Conservation (phyloP, 2,113 vertebrate species). For the Arenaria interpres region DNA sequence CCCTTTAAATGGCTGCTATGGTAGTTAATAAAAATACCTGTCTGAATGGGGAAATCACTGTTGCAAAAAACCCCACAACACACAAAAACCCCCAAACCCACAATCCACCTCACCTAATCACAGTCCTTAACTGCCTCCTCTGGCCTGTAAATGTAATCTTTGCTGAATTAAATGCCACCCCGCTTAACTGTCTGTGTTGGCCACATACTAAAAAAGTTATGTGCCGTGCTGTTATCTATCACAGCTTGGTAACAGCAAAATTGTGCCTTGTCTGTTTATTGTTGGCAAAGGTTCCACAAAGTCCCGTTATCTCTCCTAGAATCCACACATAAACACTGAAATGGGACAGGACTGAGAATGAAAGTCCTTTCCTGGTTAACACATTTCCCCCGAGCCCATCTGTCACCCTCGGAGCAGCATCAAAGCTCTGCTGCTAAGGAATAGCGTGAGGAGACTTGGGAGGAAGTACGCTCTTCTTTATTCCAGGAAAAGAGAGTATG, state of each 20-base stretch:
- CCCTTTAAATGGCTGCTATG: neutral
- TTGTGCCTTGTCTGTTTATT: neutral
- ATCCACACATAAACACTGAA: neutral
- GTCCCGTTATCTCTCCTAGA: neutral
- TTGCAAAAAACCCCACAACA: accelerated
- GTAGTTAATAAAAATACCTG: neutral
- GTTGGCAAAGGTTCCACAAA: slow-evolving; percentile 16
- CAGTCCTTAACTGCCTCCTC: neutral
- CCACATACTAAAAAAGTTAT: neutral
- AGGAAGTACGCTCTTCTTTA: neutral
- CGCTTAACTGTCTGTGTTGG: neutral
- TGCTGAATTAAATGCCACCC: neutral
- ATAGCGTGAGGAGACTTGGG: neutral
- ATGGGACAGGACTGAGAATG: slow-evolving; percentile 3
- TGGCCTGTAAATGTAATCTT: neutral
- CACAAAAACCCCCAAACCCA: neutral
- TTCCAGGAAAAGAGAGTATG: neutral
- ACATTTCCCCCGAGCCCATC: neutral
- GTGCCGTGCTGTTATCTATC: neutral
- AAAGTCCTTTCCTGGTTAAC: neutral
- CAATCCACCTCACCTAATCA: neutral
- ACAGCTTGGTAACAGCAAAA: neutral
- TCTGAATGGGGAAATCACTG: neutral
- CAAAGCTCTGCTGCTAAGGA: neutral
- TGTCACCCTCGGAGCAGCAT: neutral